These are phyloP conservation scores for Drosophila tsacasi DNA, from an alignment of 1,140 invertebrate species.

Conservation along the genomic window DNA sequence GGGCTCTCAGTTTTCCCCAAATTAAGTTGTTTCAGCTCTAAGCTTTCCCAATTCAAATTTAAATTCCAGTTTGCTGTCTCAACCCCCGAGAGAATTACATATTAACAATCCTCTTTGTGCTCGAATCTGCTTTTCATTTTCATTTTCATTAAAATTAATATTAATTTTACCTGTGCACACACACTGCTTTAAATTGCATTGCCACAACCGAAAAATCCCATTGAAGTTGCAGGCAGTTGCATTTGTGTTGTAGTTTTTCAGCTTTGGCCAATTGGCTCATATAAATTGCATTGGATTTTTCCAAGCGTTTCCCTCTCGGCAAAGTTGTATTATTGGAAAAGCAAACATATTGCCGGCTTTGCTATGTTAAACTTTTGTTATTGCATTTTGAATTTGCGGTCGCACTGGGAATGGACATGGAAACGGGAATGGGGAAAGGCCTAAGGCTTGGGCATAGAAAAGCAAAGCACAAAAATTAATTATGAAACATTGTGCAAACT, in stretches of 20 bases:
- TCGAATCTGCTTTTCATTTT: slow-evolving; percentile 46
- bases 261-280: slow-evolving; percentile 57
- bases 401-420: not conserved
- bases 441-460: slow-evolving; percentile 60
- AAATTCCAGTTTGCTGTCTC: not conserved
- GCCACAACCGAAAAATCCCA: slow-evolving; percentile 35
- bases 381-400: slow-evolving; percentile 56
- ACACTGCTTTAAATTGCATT: slow-evolving; percentile 45
- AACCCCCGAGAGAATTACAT: slow-evolving; percentile 26
- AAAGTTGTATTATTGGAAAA: slow-evolving; percentile 72
- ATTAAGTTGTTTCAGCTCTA: slow-evolving; percentile 26
- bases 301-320: slow-evolving; percentile 34
- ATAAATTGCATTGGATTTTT: slow-evolving; percentile 63
- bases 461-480: slow-evolving; percentile 76
- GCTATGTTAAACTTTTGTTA: slow-evolving; percentile 41
- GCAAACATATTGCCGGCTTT: slow-evolving; percentile 44
- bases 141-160: slow-evolving; percentile 69
- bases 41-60: slow-evolving; percentile 22
- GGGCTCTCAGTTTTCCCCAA: slow-evolving; percentile 6
- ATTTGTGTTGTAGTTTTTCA: slow-evolving; percentile 29
- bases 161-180: slow-evolving; percentile 55
- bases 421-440: slow-evolving; percentile 15
- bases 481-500: slow-evolving; percentile 66
- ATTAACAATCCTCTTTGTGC: slow-evolving; percentile 39
- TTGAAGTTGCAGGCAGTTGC: slow-evolving; percentile 35